phyloP scores from a whole-genome alignment of 2,113 vertebrate species.

The chimpanzee (Pan troglodytes) region NHGRI_mPanTro3-v2.1_pri NC_086015.1:93951001-93951500 shows the following conservation, averaged over 20 bases:
- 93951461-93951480: slow-evolving; percentile 28
- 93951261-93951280: background rate
- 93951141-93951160: slow-evolving; percentile 8
- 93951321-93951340: background rate
- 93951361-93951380: background rate
- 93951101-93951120: background rate
- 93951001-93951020: background rate
- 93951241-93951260: background rate
- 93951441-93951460: background rate
- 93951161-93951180: background rate
- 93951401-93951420: background rate
- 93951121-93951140: background rate
- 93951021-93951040: background rate
- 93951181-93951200: background rate
- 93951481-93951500: background rate
- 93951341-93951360: slow-evolving; percentile 15
- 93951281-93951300: background rate
- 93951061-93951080: background rate
- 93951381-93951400: slow-evolving; percentile 38
- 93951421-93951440: slow-evolving; percentile 1
- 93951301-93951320: background rate
- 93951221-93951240: slow-evolving; percentile 28
- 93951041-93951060: background rate
- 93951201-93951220: slow-evolving; percentile 41
- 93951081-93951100: background rate